Conservation (phyloP, 2,113 vertebrate genomes). For the Rhizomys pruinosus region DNA sequence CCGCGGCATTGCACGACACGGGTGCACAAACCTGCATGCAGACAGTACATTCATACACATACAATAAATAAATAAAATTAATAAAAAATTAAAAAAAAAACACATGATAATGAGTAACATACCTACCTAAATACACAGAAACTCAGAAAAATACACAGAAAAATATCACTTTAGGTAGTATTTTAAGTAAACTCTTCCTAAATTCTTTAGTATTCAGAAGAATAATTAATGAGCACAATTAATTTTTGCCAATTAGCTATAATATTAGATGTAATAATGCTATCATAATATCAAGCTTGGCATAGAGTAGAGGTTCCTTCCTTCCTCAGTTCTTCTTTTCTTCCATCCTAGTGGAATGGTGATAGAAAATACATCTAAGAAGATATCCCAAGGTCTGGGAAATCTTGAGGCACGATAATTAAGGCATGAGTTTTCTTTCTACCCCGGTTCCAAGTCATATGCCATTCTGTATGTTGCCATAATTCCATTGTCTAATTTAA, state of each 20-base stretch:
- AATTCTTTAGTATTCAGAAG: conserved; percentile 27
- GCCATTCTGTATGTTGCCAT: background rate
- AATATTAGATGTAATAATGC: background rate
- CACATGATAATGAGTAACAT: too few species aligned
- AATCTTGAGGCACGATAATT: conserved; percentile 15
- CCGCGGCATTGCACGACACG: too few species aligned
- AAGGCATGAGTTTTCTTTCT: conserved; percentile 5
- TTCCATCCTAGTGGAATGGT: background rate
- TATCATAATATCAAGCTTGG: background rate
- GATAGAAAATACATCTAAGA: background rate
- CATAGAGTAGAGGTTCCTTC: background rate
- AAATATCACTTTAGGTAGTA: background rate
- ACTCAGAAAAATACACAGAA: conserved; percentile 13
- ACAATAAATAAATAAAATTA: background rate
- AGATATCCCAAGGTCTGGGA: background rate
- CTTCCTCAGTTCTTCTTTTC: background rate
- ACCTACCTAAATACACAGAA: conserved; percentile 2
- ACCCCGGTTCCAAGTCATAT: background rate
- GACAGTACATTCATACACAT: too few species aligned
- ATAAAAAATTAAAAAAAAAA: background rate
- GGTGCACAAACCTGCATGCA: too few species aligned
- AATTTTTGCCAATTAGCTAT: conserved; percentile 36
- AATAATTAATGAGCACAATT: conserved; percentile 5
- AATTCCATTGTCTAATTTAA: conserved; percentile 40
- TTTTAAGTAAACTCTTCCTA: conserved; percentile 40